phyloP scores from a whole-genome alignment of 2,113 vertebrate genomes.

The Benitochromis conjunctus region DNA sequence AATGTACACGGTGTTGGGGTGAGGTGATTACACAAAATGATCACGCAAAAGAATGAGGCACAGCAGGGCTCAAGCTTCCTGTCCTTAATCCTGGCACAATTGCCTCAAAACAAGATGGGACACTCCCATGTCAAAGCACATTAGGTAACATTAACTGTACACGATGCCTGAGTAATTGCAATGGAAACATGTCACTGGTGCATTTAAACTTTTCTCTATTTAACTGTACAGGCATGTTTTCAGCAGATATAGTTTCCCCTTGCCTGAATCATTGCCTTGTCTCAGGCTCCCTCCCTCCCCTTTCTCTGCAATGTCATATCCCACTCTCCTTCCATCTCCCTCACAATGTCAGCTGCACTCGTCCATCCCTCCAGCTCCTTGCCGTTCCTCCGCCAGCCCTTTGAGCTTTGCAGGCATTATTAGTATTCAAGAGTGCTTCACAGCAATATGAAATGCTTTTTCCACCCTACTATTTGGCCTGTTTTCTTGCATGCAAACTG shows the following conservation, averaged over 20 bases:
- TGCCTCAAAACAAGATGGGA: background rate
- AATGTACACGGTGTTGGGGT: slow-evolving; percentile 17
- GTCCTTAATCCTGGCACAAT: slow-evolving; percentile 33
- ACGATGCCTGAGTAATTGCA: background rate
- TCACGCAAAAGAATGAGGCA: background rate
- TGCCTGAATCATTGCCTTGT: slow-evolving; percentile 23
- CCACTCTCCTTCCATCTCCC: slow-evolving; percentile 48
- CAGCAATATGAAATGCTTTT: slow-evolving; percentile 56
- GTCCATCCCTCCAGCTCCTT: slow-evolving; percentile 50
- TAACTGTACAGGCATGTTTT: slow-evolving; percentile 51
- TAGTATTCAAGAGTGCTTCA: slow-evolving; percentile 63
- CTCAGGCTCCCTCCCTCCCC: slow-evolving; percentile 1
- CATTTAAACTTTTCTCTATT: background rate
- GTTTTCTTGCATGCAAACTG: slow-evolving; percentile 4
- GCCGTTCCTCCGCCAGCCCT: slow-evolving; percentile 42
- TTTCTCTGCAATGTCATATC: slow-evolving; percentile 58
- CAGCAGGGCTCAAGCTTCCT: background rate
- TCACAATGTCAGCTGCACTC: slow-evolving; percentile 63
- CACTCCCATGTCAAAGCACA: slow-evolving; percentile 6
- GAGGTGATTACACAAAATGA: background rate
- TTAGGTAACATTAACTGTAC: background rate
- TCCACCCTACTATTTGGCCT: slow-evolving; percentile 2
- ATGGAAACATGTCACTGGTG: slow-evolving; percentile 8
- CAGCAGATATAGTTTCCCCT: slow-evolving; percentile 37
- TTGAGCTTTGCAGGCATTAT: slow-evolving; percentile 59